Evolutionary conservation across 2,797 vertebrate genomes (phyloP).

Genomic region (Euthynnus affinis): DNA sequence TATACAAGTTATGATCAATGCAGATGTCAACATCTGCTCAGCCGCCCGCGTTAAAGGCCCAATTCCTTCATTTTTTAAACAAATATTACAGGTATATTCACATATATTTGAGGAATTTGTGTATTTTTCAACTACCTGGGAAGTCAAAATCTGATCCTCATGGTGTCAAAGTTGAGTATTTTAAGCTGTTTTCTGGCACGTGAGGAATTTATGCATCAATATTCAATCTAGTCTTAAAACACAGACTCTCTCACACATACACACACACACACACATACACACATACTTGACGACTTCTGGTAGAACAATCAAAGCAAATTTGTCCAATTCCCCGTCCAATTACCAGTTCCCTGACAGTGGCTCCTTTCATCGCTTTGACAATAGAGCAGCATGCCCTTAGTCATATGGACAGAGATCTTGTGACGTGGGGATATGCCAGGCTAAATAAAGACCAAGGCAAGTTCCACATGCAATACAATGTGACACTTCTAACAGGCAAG

Average conservation of each 20-base stretch:
- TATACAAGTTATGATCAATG: not conserved
- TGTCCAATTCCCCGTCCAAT: conserved; percentile 48
- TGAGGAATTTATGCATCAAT: not conserved
- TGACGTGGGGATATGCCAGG: conserved; percentile 66
- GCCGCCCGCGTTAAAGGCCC: not conserved
- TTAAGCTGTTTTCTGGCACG: not conserved
- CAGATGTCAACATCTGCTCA: conserved; percentile 5
- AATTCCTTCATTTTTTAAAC: not conserved
- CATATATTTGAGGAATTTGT: not conserved
- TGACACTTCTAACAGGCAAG: conserved; percentile 56
- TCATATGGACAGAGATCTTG: conserved; percentile 77
- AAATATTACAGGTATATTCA: not conserved
- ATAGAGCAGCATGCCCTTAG: conserved; percentile 62
- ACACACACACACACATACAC: conserved; percentile 25
- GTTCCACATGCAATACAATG: conserved; percentile 64
- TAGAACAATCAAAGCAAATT: conserved; percentile 64
- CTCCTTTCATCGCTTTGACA: conserved; percentile 69
- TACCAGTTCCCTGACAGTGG: conserved; percentile 56
- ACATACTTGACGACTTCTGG: conserved; percentile 51
- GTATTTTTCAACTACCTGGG: not conserved
- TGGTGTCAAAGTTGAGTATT: not conserved
- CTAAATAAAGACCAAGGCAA: conserved; percentile 67
- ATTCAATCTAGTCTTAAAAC: not conserved
- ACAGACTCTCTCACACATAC: not conserved
- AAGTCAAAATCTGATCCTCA: not conserved